These are phyloP conservation scores for Anthopleura xanthogrammica DNA, from an alignment of 92 coral and sea anemone species.

Conservation along the genomic window DNA sequence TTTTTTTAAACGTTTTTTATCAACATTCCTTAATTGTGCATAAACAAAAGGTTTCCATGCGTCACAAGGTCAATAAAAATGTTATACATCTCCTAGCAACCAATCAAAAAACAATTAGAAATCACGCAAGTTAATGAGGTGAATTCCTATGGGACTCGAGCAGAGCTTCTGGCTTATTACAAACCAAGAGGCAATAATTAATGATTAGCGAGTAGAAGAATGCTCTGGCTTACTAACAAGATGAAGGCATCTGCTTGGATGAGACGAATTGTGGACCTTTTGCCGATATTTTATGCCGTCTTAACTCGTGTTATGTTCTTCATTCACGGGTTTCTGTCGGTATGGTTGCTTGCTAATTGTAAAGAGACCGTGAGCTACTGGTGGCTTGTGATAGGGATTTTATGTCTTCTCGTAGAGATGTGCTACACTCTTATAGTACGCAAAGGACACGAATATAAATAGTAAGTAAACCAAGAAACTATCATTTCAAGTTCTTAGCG, in stretches of 20 bases:
- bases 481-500: neutral
- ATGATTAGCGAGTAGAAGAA: neutral
- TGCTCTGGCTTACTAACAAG: neutral
- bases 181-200: neutral
- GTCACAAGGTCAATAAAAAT: slow-evolving; percentile 29
- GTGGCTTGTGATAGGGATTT: slow-evolving; percentile 72
- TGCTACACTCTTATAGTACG: slow-evolving; percentile 82
- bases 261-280: slow-evolving; percentile 34
- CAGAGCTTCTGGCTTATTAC: neutral
- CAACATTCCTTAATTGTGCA: slow-evolving; percentile 20
- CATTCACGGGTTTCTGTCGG: slow-evolving; percentile 82
- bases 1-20: no score
- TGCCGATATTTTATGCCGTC: slow-evolving; percentile 83
- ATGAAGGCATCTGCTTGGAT: slow-evolving; percentile 11
- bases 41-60: neutral
- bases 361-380: slow-evolving; percentile 52
- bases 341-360: slow-evolving; percentile 83
- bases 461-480: slow-evolving; percentile 54
- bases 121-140: slow-evolving; percentile 23
- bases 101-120: slow-evolving; percentile 28
- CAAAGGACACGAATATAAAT: slow-evolving; percentile 93
- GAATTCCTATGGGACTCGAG: slow-evolving; percentile 30
- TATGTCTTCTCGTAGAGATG: slow-evolving; percentile 79
- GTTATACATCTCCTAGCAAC: slow-evolving; percentile 32
- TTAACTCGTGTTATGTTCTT: slow-evolving; percentile 87